These are phyloP conservation scores for Lagodon rhomboides DNA, from an alignment of 2,797 vertebrate species.

Conservation along the genomic window DNA sequence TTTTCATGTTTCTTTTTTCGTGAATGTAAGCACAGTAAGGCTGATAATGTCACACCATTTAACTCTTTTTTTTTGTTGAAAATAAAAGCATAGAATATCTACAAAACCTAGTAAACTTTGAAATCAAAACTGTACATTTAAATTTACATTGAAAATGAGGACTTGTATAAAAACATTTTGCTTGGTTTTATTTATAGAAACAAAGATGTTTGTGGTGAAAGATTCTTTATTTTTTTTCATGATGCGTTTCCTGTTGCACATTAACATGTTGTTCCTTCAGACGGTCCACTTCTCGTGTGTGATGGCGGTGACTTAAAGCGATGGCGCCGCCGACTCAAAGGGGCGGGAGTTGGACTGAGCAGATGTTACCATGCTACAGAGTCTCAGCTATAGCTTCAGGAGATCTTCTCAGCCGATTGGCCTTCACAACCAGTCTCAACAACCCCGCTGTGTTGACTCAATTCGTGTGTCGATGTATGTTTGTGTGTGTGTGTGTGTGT, in stretches of 20 bases:
- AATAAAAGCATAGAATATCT: conserved; percentile 94
- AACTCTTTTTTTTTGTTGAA: conserved; percentile 83
- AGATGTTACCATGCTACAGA: conserved; percentile 52
- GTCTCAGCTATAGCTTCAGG: conserved; percentile 30
- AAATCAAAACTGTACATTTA: conserved; percentile 99
- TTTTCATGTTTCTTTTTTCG: conserved; percentile 65
- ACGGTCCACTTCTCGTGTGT: conserved; percentile 77
- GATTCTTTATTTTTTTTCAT: conserved; percentile 59
- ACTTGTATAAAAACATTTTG: conserved; percentile 87
- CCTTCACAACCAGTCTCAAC: conserved; percentile 56
- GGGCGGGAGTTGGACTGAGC: conserved; percentile 71
- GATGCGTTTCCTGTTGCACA: conserved; percentile 67
- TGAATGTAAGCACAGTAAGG: conserved; percentile 87
- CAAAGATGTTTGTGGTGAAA: conserved; percentile 89
- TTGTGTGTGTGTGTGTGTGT: conserved; percentile 31
- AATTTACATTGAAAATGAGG: conserved; percentile 94
- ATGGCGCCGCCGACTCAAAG: conserved; percentile 77
- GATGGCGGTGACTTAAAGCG: conserved; percentile 75
- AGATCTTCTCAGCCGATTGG: conserved; percentile 46
- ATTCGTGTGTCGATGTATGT: conserved; percentile 33
- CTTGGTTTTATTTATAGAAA: conserved; percentile 91
- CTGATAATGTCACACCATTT: conserved; percentile 89
- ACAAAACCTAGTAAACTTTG: conserved; percentile 94
- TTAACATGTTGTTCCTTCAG: conserved; percentile 80
- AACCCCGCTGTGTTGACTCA: conserved; percentile 52